These are phyloP conservation scores for Passer domesticus DNA, from an alignment of 2,113 vertebrate genomes.

Conservation along the genomic window DNA sequence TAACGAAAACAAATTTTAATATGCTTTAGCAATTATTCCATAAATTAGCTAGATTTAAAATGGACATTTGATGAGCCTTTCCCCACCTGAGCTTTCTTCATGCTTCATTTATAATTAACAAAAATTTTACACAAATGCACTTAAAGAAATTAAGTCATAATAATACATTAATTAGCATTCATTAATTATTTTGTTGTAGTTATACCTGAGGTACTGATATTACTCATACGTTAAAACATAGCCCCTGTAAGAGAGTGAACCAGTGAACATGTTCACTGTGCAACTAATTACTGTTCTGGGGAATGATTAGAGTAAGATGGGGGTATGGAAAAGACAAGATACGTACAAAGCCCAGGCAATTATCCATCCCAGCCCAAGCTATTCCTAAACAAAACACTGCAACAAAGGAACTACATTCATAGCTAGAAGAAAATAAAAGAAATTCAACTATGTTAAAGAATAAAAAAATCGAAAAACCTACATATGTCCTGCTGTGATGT, in stretches of 20 bases:
- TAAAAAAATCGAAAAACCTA: background rate
- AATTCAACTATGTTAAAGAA: background rate
- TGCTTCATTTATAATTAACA: conserved; percentile 25
- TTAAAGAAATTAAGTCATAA: conserved; percentile 22
- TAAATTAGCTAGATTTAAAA: background rate
- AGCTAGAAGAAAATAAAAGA: background rate
- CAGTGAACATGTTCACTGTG: background rate
- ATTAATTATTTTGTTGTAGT: conserved; percentile 44
- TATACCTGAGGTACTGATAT: conserved; percentile 31
- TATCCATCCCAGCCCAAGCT: background rate
- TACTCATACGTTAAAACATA: background rate
- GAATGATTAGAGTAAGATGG: background rate
- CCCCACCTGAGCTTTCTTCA: background rate
- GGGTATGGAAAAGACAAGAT: background rate
- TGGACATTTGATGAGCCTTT: background rate
- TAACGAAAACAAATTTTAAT: background rate
- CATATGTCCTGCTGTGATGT: background rate
- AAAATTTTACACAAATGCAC: background rate
- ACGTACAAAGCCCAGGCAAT: background rate
- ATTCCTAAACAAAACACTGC: background rate
- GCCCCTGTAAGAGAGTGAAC: background rate
- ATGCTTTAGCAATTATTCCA: background rate
- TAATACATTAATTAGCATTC: conserved; percentile 16
- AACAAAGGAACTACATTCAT: background rate
- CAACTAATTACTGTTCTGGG: background rate